Evolutionary conservation across 2,888 invertebrate species (phyloP).

Genomic region (Cinara cedri): DNA sequence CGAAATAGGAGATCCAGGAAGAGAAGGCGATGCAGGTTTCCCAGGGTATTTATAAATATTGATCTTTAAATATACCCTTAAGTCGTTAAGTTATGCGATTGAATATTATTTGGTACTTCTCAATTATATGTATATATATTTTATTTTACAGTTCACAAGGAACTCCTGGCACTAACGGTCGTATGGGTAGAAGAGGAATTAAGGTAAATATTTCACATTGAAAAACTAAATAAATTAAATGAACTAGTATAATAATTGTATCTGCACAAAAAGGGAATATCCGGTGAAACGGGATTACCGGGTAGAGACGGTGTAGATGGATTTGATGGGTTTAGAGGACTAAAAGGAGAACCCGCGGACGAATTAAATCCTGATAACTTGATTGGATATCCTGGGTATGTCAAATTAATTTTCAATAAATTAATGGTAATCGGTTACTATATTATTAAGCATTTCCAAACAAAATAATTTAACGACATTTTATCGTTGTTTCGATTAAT

Average conservation of each 20-base stretch:
- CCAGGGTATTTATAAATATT: slow-evolving; percentile 58
- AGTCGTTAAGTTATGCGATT: no score
- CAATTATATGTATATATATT: background rate
- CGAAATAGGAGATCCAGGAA: slow-evolving; percentile 67
- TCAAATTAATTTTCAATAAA: no score
- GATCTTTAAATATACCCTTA: no score
- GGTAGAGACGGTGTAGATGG: slow-evolving; percentile 66
- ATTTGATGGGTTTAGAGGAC: slow-evolving; percentile 64
- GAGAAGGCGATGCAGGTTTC: slow-evolving; percentile 60
- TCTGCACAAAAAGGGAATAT: slow-evolving; percentile 62
- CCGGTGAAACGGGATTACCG: slow-evolving; percentile 63
- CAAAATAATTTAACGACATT: background rate
- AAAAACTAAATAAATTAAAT: background rate
- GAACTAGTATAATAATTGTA: background rate
- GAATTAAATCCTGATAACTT: background rate
- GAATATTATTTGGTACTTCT: no score
- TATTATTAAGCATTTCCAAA: no score
- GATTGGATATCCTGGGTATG: slow-evolving; percentile 27
- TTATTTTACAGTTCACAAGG: slow-evolving; percentile 57
- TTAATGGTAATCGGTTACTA: no score
- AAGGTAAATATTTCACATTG: slow-evolving; percentile 55
- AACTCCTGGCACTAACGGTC: slow-evolving; percentile 61
- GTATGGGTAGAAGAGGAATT: slow-evolving; percentile 61
- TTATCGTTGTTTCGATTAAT: no score
- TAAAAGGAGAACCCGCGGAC: slow-evolving; percentile 68